Percentiles rank a stretch among this genome's conserved stretches.
Evolutionary conservation across 2,888 invertebrate genomes (phyloP).

Genomic region (Tetrapedia diversipes): DNA sequence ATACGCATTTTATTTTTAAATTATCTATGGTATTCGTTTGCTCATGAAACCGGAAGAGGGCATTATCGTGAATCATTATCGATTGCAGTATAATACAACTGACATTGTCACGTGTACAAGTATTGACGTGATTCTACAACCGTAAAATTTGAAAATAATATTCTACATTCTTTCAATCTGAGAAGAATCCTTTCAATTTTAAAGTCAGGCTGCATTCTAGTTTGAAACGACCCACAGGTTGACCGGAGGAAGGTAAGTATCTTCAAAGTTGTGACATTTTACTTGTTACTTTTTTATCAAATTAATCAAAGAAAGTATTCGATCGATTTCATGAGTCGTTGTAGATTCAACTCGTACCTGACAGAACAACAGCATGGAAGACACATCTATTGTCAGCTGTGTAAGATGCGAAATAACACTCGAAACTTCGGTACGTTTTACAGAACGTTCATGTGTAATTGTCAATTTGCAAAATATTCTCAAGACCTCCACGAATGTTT

Average conservation of each 20-base stretch:
- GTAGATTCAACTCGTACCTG: conserved; percentile 63
- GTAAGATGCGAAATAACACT: conserved; percentile 64
- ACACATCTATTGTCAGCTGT: conserved; percentile 59
- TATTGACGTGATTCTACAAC: too few species aligned
- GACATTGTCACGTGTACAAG: too few species aligned
- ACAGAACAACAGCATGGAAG: conserved; percentile 50
- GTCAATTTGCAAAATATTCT: conserved; percentile 76
- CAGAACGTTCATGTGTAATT: conserved; percentile 48
- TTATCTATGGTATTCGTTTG: neutral
- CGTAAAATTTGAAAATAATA: too few species aligned
- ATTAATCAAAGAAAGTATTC: too few species aligned
- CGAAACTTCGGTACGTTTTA: conserved; percentile 55
- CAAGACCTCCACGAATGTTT: conserved; percentile 75
- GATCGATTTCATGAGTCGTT: too few species aligned
- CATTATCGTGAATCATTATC: neutral
- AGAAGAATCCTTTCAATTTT: too few species aligned
- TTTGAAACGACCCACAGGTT: neutral
- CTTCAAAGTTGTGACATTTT: too few species aligned
- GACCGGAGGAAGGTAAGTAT: too few species aligned
- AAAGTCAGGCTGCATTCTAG: neutral
- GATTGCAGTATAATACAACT: too few species aligned
- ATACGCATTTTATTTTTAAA: neutral
- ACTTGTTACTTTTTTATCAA: too few species aligned
- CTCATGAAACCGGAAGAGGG: neutral
- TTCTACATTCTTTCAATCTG: too few species aligned